phyloP scores from a whole-genome alignment of 2,888 invertebrate genomes.

The Caenorhabditis wallacei region DNA sequence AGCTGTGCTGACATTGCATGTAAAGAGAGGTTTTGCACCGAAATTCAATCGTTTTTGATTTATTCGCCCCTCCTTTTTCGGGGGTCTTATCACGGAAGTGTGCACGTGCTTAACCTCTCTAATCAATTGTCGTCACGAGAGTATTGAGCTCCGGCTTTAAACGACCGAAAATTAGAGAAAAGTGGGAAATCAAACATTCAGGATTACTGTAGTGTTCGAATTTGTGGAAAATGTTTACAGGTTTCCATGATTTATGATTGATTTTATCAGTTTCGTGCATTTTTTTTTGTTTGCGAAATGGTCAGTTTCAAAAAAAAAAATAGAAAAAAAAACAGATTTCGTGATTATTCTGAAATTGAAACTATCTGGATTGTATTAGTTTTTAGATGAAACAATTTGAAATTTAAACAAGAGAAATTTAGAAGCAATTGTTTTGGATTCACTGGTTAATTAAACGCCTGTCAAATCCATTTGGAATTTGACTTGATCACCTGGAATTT shows the following conservation, averaged over 20 bases:
- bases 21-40: conserved; percentile 35
- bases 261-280: neutral
- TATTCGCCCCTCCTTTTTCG: conserved; percentile 49
- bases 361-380: too few species aligned
- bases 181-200: conserved; percentile 24
- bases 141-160: conserved; percentile 26
- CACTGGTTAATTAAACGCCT: too few species aligned
- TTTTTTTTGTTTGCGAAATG: neutral
- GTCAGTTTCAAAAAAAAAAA: neutral
- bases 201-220: conserved; percentile 11
- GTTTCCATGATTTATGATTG: neutral
- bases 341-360: too few species aligned
- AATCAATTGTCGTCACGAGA: conserved; percentile 44
- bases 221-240: neutral
- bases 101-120: conserved; percentile 36
- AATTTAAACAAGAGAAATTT: too few species aligned
- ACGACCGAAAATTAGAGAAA: conserved; percentile 31
- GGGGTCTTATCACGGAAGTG: conserved; percentile 32
- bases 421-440: too few species aligned
- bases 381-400: too few species aligned
- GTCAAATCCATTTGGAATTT: too few species aligned
- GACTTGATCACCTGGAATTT: too few species aligned
- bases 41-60: conserved; percentile 46
- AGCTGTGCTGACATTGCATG: conserved; percentile 38
- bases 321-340: neutral